These are phyloP conservation scores for Dolichoris vasculosae DNA, from an alignment of 1,140 invertebrate genomes.

Conservation along the genomic window DNA sequence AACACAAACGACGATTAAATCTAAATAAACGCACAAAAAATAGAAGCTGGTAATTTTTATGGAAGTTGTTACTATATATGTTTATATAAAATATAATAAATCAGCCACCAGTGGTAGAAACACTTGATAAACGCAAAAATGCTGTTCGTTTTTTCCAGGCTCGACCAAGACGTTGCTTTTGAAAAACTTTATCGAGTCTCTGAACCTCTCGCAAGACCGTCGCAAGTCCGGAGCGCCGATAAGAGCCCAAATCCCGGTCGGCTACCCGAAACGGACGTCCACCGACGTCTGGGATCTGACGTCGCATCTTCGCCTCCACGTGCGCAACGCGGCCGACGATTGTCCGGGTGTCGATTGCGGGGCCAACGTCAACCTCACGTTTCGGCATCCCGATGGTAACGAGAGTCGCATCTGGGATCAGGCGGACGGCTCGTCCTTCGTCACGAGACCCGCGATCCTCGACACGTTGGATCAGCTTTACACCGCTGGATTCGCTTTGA, in stretches of 20 bases:
- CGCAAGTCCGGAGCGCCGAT: slow-evolving; percentile 27
- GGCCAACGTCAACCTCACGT: slow-evolving; percentile 77
- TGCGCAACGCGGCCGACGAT: slow-evolving; percentile 80
- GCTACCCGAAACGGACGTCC: slow-evolving; percentile 40
- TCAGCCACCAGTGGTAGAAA: no score
- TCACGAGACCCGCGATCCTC: slow-evolving; percentile 80
- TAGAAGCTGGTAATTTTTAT: no score
- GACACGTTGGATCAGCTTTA: slow-evolving; percentile 67
- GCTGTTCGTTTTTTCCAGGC: slow-evolving; percentile 55
- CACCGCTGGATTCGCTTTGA: slow-evolving; percentile 83
- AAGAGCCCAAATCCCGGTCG: neutral
- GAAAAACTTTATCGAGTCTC: slow-evolving; percentile 56
- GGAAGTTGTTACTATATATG: no score
- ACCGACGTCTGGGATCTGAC: slow-evolving; percentile 61
- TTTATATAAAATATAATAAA: no score
- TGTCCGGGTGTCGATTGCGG: slow-evolving; percentile 79
- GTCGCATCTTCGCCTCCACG: slow-evolving; percentile 71
- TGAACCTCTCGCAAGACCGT: slow-evolving; percentile 53
- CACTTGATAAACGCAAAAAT: neutral
- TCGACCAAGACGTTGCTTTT: slow-evolving; percentile 57
- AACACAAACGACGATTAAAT: no score
- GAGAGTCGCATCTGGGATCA: slow-evolving; percentile 77
- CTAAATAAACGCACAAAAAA: no score
- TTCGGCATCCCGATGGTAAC: slow-evolving; percentile 74
- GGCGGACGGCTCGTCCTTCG: slow-evolving; percentile 77